Percentiles rank a stretch among this genome's conserved stretches.
Conservation (phyloP, 2,888 invertebrate species). For the Xanthorhoe spadicearia region DNA sequence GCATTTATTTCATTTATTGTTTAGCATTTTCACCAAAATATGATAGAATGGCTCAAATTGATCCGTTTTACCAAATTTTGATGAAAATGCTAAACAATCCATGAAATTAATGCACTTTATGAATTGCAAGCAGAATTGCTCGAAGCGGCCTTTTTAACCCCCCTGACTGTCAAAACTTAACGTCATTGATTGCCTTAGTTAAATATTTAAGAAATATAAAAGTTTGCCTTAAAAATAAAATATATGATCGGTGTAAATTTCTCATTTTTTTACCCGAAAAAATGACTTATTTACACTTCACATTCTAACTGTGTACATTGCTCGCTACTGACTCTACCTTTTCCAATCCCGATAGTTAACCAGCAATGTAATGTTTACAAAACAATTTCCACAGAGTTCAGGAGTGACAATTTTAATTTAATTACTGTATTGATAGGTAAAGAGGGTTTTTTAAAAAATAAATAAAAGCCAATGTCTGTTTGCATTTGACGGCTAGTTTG, state of each 20-base stretch:
- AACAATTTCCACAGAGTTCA: slow-evolving; percentile 20
- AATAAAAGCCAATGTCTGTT: slow-evolving; percentile 68
- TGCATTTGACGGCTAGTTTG: slow-evolving; percentile 48
- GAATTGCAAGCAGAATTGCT: no score
- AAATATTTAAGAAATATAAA: no score
- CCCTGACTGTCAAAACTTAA: no score
- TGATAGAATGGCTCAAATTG: no score
- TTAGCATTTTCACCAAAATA: no score
- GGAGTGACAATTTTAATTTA: slow-evolving; percentile 49
- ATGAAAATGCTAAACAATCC: no score
- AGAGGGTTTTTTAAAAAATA: slow-evolving; percentile 55
- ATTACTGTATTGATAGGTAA: slow-evolving; percentile 51
- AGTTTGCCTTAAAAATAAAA: no score
- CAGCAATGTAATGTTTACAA: slow-evolving; percentile 24
- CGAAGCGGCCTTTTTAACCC: no score
- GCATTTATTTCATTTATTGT: no score
- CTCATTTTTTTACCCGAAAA: slow-evolving; percentile 25
- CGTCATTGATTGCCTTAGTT: no score
- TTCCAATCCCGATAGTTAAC: slow-evolving; percentile 15
- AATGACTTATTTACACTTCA: slow-evolving; percentile 38
- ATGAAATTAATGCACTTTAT: no score
- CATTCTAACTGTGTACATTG: slow-evolving; percentile 38
- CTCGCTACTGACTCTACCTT: slow-evolving; percentile 26
- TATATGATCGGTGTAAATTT: slow-evolving; percentile 27
- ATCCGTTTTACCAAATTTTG: no score